Evolutionary conservation across 2,888 invertebrate species (phyloP), one percentile per base, ranked within the genome.

Genomic region (Mallateleia sp.): DNA sequence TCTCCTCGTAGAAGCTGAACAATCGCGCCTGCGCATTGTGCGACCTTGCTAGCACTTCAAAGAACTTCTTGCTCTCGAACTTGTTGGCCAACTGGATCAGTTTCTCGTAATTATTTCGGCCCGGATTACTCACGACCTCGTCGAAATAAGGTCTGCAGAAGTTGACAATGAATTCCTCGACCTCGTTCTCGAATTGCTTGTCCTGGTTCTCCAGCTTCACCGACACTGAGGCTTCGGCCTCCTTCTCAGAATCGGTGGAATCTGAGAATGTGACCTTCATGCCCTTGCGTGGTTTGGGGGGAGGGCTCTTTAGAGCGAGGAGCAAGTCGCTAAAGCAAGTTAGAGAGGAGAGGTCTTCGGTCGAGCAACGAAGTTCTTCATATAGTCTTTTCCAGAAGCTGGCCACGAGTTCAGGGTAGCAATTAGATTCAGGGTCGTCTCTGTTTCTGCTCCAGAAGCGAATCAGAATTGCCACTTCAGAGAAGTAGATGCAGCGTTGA

Each of bases 371-470:
- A n/a, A n/a, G n/a, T n/a, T n/a, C n/a, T n/a, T n/a, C n/a, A n/a
- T n/a, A n/a, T n/a, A 96, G 78, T 78, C 95, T 93, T 18, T 74
- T 88, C 95, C 96, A 96, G 87, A 96, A 96, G 66, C 92, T 93
- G 18, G 93, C 85, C 3, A 95, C 88, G 45, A 95, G 94, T 64
- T 91, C 80, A 3, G n/a, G n/a, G n/a, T n/a, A n/a, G n/a, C n/a
- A n/a, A n/a, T n/a, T n/a, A n/a, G n/a, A n/a, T n/a, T n/a, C n/a
- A n/a, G n/a, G n/a, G n/a, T n/a, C 92, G 7, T 92, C 86, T 5
- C 95, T 91, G 88, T 96, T 96, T 92, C 96, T 95, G 87, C 95
- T 95, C 96, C 96, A 97, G 90, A 96, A 96, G n/a, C 96, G 96
- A 42, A 96, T 91, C 42, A 97, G 90, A 3, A 95, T 94, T 0